phyloP scores from a whole-genome alignment of 2,113 vertebrate genomes.

The Rhadina sibilatrix region DNA sequence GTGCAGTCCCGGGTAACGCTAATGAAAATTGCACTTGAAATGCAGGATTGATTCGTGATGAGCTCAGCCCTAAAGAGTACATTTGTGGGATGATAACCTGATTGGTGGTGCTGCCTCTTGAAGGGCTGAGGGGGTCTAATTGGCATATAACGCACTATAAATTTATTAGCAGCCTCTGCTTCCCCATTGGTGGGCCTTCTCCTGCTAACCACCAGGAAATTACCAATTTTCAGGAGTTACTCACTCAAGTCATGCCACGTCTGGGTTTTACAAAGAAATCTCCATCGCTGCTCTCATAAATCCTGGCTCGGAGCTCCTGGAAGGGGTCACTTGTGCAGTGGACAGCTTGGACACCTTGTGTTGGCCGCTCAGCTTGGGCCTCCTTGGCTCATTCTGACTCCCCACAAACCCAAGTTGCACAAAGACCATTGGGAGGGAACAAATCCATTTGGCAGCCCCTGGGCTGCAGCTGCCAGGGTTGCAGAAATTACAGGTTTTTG shows the following conservation, averaged over 20 bases:
- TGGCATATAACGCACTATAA: conserved; percentile 75
- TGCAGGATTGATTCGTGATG: conserved; percentile 42
- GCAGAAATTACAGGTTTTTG: not conserved
- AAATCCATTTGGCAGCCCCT: not conserved
- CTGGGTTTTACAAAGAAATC: conserved; percentile 17
- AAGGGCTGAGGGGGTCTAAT: conserved; percentile 61
- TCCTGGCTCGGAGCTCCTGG: conserved; percentile 2
- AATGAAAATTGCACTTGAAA: conserved; percentile 50
- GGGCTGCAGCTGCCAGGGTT: conserved; percentile 22
- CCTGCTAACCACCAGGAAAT: conserved; percentile 74
- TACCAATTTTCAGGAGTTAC: conserved; percentile 74
- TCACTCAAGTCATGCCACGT: conserved; percentile 63
- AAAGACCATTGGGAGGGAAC: not conserved
- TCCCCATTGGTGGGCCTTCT: conserved; percentile 57
- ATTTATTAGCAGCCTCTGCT: conserved; percentile 65
- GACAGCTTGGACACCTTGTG: not conserved
- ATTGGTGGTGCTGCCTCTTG: conserved; percentile 43
- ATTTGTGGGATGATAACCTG: conserved; percentile 31
- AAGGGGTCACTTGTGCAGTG: not conserved
- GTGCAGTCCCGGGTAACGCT: not conserved
- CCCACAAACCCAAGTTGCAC: not conserved
- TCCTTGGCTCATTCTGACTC: not conserved
- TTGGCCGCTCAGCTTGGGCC: not conserved
- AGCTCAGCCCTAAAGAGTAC: conserved; percentile 40
- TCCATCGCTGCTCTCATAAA: not conserved